These are phyloP conservation scores for Metellina segmentata DNA, from an alignment of 2,888 invertebrate genomes.

Conservation along the genomic window DNA sequence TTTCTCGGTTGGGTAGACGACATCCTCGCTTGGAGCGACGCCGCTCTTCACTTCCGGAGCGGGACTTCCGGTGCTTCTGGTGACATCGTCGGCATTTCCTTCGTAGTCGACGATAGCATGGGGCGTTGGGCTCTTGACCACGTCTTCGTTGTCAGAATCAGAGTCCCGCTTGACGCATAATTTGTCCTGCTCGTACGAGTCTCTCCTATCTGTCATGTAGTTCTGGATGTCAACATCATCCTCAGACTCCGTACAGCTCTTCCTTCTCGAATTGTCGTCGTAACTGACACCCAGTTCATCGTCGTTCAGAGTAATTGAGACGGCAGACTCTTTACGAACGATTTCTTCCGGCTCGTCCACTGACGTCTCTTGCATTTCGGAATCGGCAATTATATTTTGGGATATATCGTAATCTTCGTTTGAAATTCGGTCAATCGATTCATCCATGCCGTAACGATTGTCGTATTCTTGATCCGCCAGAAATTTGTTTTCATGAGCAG, in stretches of 20 bases:
- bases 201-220: constrained; percentile 48
- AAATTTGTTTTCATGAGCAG: neutral
- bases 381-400: constrained; percentile 55
- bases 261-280: constrained; percentile 46
- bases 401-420: constrained; percentile 42
- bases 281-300: constrained; percentile 33
- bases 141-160: constrained; percentile 70
- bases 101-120: constrained; percentile 71
- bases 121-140: constrained; percentile 72
- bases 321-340: constrained; percentile 60
- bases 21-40: neutral
- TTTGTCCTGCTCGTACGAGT: constrained; percentile 28
- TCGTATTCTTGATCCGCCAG: neutral
- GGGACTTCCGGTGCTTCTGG: neutral
- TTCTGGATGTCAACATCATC: constrained; percentile 67
- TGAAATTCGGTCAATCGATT: neutral
- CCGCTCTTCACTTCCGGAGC: neutral
- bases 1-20: constrained; percentile 39
- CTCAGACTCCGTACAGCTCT: constrained; percentile 72
- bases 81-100: constrained; percentile 43
- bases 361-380: constrained; percentile 70
- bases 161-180: neutral
- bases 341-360: constrained; percentile 72
- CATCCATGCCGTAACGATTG: neutral
- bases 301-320: constrained; percentile 69